Evolutionary conservation across 2,797 vertebrate genomes (phyloP), one percentile per base, ranked within the genome.

Genomic region (Crypturellus tataupa): DNA sequence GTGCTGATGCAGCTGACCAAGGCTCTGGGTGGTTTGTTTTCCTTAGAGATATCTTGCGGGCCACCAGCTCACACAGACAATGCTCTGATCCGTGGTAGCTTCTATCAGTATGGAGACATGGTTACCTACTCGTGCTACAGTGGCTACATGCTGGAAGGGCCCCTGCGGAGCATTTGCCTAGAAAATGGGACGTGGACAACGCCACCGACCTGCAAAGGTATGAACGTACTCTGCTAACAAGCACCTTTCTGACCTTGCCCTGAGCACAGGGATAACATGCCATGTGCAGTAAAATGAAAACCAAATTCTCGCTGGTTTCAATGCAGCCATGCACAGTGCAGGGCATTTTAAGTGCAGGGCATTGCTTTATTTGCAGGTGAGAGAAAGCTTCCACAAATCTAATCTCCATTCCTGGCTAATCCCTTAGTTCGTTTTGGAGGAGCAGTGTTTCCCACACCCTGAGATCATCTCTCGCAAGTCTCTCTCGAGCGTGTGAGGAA

Each of bases 111-210:
- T 73, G 99, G 99, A 95, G 99, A 99, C 95, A 97, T 99, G 98
- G 97, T 99, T 79, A 98, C 97, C 93, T 99, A 99, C 96, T 99
- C 99, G 0, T 99, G 99, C 97, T 99, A 99, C 95, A 98, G 98
- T 78, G 99, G 99, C 78, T 99, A 99, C 96, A 97, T 98, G 98
- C 98, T 99, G 97, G 98, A 99, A 89, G 99, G 99, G 47, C 96
- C 98, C 51, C 97, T 99, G 90, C 97, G 98, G 92, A 99, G 98
- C 96, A 94, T 99, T 97, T 99, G 99, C 97, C 97, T 99, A 94
- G 99, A 99, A 98, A 99, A 99, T 90, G 98, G 99, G 97, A 99
- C 98, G 24, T 99, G 99, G 99, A 99, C 99, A 55, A 97, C 97
- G 31, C 98, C 98, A 80, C 99, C 99, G 83, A 90, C 98, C 35